Base-by-base conservation (phyloP, 2,888 invertebrate species). In the Drosophila mercatorum region DNA sequence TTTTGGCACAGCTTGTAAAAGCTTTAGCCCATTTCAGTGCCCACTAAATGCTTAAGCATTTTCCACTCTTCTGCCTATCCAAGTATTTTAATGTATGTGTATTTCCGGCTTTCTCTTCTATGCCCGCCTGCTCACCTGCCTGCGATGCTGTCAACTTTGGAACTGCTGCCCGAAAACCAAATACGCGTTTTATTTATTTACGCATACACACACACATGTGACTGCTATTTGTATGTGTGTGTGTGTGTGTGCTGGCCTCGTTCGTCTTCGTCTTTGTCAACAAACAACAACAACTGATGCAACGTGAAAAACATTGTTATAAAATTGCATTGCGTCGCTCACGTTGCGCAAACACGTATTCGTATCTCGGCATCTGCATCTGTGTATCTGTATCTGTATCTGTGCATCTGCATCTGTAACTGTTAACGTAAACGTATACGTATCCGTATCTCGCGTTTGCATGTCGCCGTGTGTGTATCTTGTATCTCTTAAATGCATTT, bases 261-360 rank as follows among this genome's bases (percentile, higher is more conserved):
- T 88, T 88, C 78, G 89, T 83, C 83, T 83, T 83, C 83, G 83
- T 88, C 83, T 83, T 83, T 83, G 83, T 83, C 83, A 83, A 83
- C 83, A 82, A 75, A 77, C 72, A 61, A 74, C 71, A 22, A 64
- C 69, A 66, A 74, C 77, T 66, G 61, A 59, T 84, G 82, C 81
- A 79, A 77, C 80, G 82, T 80, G 76, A 75, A 89, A 81, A 83
- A 89, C 86, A 89, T 89, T 90, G 88, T 86, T 87, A 87, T 89
- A 87, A 88, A 87, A 89, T 89, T 84, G 82, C 83, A 87, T 85
- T 89, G 83, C 89, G 75, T 80, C 81, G 87, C 86, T 89, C 90
- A 90, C 84, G 88, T 89, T 89, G 85, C 75, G 79, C 90, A 86
- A 81, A 89, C 82, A 89, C 88, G 88, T 85, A 58, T 55, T 47